Conservation (phyloP, 37 sponge, comb jelly and placozoan species). For the Mnemiopsis leidyi region DNA sequence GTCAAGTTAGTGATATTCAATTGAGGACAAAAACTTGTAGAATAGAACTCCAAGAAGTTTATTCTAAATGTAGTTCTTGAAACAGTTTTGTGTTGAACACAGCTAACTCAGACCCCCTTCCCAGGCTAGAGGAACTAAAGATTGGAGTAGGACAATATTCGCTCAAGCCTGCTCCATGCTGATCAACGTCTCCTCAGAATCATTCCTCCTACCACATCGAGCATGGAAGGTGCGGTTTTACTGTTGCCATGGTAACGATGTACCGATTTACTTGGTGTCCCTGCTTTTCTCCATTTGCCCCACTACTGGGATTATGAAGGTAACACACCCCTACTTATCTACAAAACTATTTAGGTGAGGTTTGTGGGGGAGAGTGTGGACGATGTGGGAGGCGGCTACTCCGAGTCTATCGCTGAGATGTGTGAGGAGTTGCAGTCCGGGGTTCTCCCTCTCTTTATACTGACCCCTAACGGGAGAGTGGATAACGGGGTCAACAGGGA, state of each 20-base stretch:
- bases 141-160: constrained; percentile 83
- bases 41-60: too few relatives aligned
- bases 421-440: constrained; percentile 96
- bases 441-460: constrained; percentile 82
- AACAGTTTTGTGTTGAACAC: too few relatives aligned
- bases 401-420: constrained; percentile 95
- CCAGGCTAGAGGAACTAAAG: constrained; percentile 7
- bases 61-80: too few relatives aligned
- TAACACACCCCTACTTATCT: neutral
- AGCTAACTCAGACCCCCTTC: too few relatives aligned
- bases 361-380: constrained; percentile 96
- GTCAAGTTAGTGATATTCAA: constrained; percentile 75
- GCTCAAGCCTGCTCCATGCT: constrained; percentile 87
- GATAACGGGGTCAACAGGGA: constrained; percentile 94
- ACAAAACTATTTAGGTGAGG: constrained; percentile 63
- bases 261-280: too few relatives aligned
- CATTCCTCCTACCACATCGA: constrained; percentile 81
- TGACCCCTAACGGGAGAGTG: constrained; percentile 91
- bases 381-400: constrained; percentile 93
- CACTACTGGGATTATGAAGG: too few relatives aligned
- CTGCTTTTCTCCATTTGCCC: too few relatives aligned
- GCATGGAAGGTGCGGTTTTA: constrained; percentile 84
- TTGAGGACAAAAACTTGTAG: too few relatives aligned
- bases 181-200: constrained; percentile 71
- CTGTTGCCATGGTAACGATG: too few relatives aligned